Evolutionary conservation across 2,888 invertebrate genomes (phyloP).

Genomic region (Deroplatys truncata): DNA sequence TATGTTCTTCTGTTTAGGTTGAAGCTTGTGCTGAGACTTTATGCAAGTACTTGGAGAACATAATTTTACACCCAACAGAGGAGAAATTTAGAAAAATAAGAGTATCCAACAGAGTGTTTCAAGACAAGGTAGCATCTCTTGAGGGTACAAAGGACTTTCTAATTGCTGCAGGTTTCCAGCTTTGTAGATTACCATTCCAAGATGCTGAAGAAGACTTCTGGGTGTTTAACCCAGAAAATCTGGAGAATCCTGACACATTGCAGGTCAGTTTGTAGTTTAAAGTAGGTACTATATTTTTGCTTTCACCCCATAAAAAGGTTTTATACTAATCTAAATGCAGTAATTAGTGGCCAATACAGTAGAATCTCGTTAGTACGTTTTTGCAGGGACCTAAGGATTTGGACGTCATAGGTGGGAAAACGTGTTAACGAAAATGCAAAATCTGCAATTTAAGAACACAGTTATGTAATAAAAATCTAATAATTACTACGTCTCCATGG

Average conservation of each 20-base stretch:
- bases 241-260: constrained; percentile 54
- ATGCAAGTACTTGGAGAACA: constrained; percentile 86
- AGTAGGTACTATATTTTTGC: neutral
- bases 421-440: too few species aligned
- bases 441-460: too few species aligned
- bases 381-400: too few species aligned
- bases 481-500: too few species aligned
- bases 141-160: constrained; percentile 80
- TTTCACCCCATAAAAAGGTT: too few species aligned
- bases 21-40: constrained; percentile 80
- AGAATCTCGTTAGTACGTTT: too few species aligned
- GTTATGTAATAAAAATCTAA: too few species aligned
- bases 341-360: too few species aligned
- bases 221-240: constrained; percentile 59
- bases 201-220: constrained; percentile 62
- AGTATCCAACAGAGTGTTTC: constrained; percentile 75
- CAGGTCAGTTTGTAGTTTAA: constrained; percentile 44
- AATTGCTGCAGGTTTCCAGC: constrained; percentile 75
- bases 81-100: constrained; percentile 89
- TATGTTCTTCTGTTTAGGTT: constrained; percentile 48
- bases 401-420: too few species aligned
- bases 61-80: constrained; percentile 77
- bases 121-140: constrained; percentile 73
- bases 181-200: constrained; percentile 53
- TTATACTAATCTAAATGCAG: too few species aligned